These are phyloP conservation scores for Leptopilina clavipes DNA, from an alignment of 1,140 invertebrate species.

Conservation along the genomic window DNA sequence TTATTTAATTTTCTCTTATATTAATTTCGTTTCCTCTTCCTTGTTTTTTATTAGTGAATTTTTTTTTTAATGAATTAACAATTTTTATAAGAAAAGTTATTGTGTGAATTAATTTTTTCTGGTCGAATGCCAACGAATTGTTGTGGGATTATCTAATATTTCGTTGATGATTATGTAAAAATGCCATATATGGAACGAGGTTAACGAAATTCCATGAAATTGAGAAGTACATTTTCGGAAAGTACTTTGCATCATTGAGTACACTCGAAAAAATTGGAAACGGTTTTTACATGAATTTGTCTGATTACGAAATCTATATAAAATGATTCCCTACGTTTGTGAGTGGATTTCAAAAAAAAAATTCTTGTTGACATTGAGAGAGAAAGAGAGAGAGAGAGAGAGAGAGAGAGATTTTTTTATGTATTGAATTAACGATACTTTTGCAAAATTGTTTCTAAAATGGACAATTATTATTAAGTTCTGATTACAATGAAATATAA, in stretches of 20 bases:
- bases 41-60: too few species aligned
- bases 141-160: neutral
- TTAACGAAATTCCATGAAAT: neutral
- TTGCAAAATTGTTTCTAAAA: too few species aligned
- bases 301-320: slow-evolving; percentile 14
- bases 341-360: neutral
- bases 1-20: too few species aligned
- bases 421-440: neutral
- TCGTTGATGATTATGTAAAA: neutral
- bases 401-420: neutral
- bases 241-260: neutral
- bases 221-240: neutral
- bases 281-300: neutral
- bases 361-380: neutral
- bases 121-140: neutral
- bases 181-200: neutral
- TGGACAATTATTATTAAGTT: too few species aligned
- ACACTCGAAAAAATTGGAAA: neutral
- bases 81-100: too few species aligned
- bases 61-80: too few species aligned
- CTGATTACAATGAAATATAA: too few species aligned
- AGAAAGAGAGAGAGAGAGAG: too few species aligned
- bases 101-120: too few species aligned
- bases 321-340: neutral
- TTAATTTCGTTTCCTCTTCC: too few species aligned